A percentile compares a stretch with the other conserved stretches of the same genome.
Evolutionary conservation across 2,797 vertebrate genomes (phyloP).

Genomic region (Xiphophorus birchmanni): DNA sequence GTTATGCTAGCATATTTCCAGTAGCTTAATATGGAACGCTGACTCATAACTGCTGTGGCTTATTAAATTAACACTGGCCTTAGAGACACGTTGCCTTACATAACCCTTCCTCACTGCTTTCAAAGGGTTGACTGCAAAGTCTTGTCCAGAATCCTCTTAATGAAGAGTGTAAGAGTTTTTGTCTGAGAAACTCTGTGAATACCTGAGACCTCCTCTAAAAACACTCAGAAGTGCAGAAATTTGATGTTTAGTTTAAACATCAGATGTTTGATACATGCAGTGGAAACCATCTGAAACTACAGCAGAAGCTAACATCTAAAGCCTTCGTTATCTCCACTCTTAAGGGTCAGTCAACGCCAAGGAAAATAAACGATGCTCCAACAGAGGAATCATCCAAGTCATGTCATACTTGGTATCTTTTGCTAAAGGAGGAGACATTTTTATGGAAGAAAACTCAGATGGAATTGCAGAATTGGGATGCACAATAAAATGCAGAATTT

Average conservation of each 20-base stretch:
- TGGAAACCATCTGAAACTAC: not conserved
- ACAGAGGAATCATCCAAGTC: not conserved
- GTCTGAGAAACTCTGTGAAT: not conserved
- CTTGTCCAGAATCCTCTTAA: not conserved
- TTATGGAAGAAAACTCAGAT: too few relatives aligned
- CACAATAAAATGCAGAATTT: too few relatives aligned
- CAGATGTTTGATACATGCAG: not conserved
- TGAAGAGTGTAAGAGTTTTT: not conserved
- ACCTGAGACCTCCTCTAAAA: not conserved
- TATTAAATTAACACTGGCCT: not conserved
- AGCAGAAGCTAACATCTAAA: not conserved
- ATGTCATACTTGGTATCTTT: too few relatives aligned
- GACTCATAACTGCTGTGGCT: not conserved
- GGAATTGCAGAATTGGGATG: too few relatives aligned
- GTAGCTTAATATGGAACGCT: not conserved
- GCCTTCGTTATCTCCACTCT: not conserved
- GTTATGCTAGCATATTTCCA: constrained; percentile 1
- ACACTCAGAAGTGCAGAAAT: not conserved
- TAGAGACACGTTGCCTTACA: not conserved
- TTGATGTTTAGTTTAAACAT: not conserved
- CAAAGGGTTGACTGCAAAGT: not conserved
- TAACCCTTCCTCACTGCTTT: not conserved
- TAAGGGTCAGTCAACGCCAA: not conserved
- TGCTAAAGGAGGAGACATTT: too few relatives aligned
- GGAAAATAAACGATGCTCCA: not conserved